Evolutionary conservation across 1,140 invertebrate genomes (phyloP), one percentile per base, ranked within the genome.

Genomic region (Oreohelix idahoensis): DNA sequence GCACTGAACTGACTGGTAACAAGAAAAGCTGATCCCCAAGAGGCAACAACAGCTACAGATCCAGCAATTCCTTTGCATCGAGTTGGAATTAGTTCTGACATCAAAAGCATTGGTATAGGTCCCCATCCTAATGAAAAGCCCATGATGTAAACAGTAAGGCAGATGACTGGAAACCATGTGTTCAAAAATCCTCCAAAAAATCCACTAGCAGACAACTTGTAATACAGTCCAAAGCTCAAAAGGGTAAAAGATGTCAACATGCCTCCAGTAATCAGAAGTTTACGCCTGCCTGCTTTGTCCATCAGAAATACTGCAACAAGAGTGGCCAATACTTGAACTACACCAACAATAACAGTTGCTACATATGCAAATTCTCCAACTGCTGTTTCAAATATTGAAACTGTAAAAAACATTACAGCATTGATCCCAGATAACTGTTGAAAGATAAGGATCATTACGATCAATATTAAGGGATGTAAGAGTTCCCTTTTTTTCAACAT

Each of bases 21-120:
- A 79, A 98, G 89, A 91, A 98, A 98, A 0, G 97, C 97, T 89
- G 96, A 97, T 0, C 95, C 92, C 97, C 97, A 98, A 91, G 97
- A 98, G 88, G 97, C 96, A 20, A 95, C 95, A 0, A 97, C 97
- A 0, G 95, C 96, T 38, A 98, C 91, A 0, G 96, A 96, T 20
- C 96, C 97, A 0, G 97, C 97, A 0, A 95, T 94, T 0, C 97
- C 97, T 85, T 96, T 94, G 87, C 96, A 96, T 91, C 96, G 96
- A 66, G 97, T 93, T 29, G 96, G 96, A 91, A 97, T 97, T 32
- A 97, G 93, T 93, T 97, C 97, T 45, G 97, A 97, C 95, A 98
- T 96, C 95, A 98, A 97, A 11, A 98, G 93, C 97, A 97, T 98
- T 0, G 97, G 97, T 84, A 98, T 96, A 0, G 97, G 97, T 0